Percentiles rank a stretch among this genome's conserved stretches.
These are phyloP conservation scores for Peromyscus maniculatus DNA, from an alignment of 2,113 vertebrate genomes.

Conservation along the genomic window DNA sequence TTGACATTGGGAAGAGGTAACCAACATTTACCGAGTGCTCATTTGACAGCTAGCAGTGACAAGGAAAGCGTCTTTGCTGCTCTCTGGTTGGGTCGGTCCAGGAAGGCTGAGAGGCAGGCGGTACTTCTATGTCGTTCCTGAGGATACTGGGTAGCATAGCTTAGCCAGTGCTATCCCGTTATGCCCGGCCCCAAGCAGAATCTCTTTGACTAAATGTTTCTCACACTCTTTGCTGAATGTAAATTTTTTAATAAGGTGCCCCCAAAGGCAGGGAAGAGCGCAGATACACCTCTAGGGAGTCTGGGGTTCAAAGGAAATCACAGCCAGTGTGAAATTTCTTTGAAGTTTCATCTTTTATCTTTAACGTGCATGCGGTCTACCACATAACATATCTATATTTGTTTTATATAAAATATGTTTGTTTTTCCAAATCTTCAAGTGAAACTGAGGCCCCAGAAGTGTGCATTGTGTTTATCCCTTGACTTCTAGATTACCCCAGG, in stretches of 20 bases:
- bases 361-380: conserved; percentile 70
- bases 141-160: conserved; percentile 17
- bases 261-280: conserved; percentile 71
- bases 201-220: conserved; percentile 2
- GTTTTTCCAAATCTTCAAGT: conserved; percentile 74
- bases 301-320: conserved; percentile 78
- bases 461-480: conserved; percentile 65
- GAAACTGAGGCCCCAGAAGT: conserved; percentile 69
- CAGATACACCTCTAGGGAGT: conserved; percentile 66
- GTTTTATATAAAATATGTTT: conserved; percentile 79
- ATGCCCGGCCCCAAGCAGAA: conserved; percentile 15
- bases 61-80: neutral
- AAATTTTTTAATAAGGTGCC: conserved; percentile 61
- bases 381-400: conserved; percentile 76
- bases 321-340: conserved; percentile 81
- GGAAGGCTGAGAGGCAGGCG: neutral
- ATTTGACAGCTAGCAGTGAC: neutral
- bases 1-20: neutral
- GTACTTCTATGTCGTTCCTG: neutral
- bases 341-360: conserved; percentile 84
- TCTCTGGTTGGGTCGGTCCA: neutral
- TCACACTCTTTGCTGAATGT: conserved; percentile 70
- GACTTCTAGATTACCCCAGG: conserved; percentile 20
- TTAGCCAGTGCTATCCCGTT: neutral
- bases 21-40: neutral